Base-by-base conservation (phyloP, 2,113 vertebrate species). In the Anoplopoma fimbria region DNA sequence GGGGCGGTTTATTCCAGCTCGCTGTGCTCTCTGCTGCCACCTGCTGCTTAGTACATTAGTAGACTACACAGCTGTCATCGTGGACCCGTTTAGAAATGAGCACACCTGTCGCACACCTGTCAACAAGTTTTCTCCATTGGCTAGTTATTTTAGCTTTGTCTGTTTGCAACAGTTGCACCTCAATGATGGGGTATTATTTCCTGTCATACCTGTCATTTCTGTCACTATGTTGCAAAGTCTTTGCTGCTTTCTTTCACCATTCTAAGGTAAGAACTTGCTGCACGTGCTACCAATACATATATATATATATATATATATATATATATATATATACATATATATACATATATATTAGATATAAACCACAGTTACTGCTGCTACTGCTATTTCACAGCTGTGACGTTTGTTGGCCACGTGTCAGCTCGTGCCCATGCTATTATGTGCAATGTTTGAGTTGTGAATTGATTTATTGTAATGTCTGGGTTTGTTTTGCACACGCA, bases 361-460 rank as follows among this genome's bases (percentile, higher is more conserved):
- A 7, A 21, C 9, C 19, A 23, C 49, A 23, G 49, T 19, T 45
- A 40, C 33, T 47, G 1, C 34, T 81, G 13, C 23, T 53, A 31
- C 14, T 33, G n/a, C n/a, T n/a, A 2, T 55, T 76, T 57, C 34
- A 42, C 10, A 69, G 23, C 60, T 33, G 55, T 38, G 36, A 47
- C 34, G 2, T 64, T 31, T 36, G 9, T n/a, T 58, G 15, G 33
- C 57, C 31, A 12, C 31, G 29, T 8, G 6, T 33, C 47, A 6
- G n/a, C n/a, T 60, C 15, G n/a, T 25, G 60, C 15, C 10, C 34
- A 13, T 51, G 34, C 19, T 38, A 70, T 67, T 55, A 51, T 72
- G 33, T 55, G 69, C 36, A 51, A 14, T 49, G 40, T 65, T 71
- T 65, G 58, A 57, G 49, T 57, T 47, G 19, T 51, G 40, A 67